Percentiles rank a stretch among this genome's conserved stretches.
phyloP scores from a whole-genome alignment of 2,113 vertebrate species.

The Oriolus oriolus region DNA sequence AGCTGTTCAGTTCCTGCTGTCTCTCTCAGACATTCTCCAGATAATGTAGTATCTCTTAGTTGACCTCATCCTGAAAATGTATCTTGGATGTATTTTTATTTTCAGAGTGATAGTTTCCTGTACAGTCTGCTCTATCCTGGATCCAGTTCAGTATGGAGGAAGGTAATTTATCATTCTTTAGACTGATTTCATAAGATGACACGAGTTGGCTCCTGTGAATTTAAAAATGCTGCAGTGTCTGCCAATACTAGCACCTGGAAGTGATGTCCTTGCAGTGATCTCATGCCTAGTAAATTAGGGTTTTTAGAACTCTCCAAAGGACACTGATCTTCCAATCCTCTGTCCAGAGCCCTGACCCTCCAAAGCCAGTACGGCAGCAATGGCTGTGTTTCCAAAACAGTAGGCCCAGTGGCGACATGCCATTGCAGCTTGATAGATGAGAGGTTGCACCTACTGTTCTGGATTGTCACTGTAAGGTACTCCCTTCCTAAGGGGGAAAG shows the following conservation, averaged over 20 bases:
- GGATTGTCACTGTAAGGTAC: background rate
- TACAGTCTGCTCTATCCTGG: background rate
- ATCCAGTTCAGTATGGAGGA: background rate
- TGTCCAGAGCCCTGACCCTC: background rate
- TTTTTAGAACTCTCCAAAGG: background rate
- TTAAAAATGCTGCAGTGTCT: background rate
- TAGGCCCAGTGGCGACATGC: rapidly evolving
- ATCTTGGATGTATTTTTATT: background rate
- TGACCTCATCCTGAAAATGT: background rate
- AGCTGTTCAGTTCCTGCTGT: background rate
- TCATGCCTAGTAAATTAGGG: background rate
- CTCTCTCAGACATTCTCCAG: background rate
- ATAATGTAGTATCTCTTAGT: background rate
- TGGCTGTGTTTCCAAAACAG: background rate
- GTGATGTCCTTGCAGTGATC: background rate
- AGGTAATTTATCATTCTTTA: background rate
- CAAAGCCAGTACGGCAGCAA: background rate
- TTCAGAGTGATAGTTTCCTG: background rate
- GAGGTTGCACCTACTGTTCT: background rate
- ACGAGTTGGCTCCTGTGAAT: background rate
- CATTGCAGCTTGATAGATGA: rapidly evolving
- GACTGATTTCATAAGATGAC: background rate
- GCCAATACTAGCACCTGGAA: conserved; percentile 1
- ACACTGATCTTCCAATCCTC: background rate
- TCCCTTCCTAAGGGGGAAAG: background rate